Evolutionary conservation across 1,140 invertebrate species (phyloP).

Genomic region (Eubasilissa regina): DNA sequence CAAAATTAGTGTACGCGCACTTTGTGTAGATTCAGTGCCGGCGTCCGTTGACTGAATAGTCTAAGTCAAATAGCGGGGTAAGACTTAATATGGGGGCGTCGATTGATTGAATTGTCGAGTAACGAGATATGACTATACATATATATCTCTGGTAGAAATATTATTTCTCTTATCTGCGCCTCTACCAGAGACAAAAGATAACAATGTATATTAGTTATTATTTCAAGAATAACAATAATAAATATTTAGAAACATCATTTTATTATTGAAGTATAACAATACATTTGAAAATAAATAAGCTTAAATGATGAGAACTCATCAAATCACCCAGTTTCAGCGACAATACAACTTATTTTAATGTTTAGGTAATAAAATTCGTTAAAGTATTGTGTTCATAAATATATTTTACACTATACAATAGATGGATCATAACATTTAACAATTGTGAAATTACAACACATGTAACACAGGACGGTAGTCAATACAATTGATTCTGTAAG

Average conservation of each 20-base stretch:
- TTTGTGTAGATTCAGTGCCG: too few relatives aligned
- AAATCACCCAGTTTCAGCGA: background rate
- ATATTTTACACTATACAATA: slow-evolving; percentile 45
- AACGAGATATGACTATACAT: too few relatives aligned
- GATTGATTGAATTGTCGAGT: too few relatives aligned
- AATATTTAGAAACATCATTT: slow-evolving; percentile 13
- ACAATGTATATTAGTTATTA: background rate
- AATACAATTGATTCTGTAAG: slow-evolving; percentile 9
- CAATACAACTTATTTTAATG: slow-evolving; percentile 20
- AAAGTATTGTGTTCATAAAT: slow-evolving; percentile 7
- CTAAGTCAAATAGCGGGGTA: too few relatives aligned
- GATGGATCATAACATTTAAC: slow-evolving; percentile 16
- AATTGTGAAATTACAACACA: slow-evolving; percentile 9
- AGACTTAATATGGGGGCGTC: too few relatives aligned
- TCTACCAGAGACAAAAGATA: too few relatives aligned
- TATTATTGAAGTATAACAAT: slow-evolving; percentile 5
- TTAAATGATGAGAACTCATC: background rate
- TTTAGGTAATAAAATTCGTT: background rate
- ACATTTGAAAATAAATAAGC: background rate
- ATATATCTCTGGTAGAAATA: too few relatives aligned
- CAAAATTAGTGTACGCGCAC: too few relatives aligned
- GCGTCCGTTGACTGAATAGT: too few relatives aligned
- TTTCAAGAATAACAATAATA: background rate
- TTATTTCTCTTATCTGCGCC: too few relatives aligned
- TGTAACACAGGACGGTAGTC: background rate